These are phyloP conservation scores for Struthio camelus DNA, from an alignment of 2,113 vertebrate species.

Conservation along the genomic window DNA sequence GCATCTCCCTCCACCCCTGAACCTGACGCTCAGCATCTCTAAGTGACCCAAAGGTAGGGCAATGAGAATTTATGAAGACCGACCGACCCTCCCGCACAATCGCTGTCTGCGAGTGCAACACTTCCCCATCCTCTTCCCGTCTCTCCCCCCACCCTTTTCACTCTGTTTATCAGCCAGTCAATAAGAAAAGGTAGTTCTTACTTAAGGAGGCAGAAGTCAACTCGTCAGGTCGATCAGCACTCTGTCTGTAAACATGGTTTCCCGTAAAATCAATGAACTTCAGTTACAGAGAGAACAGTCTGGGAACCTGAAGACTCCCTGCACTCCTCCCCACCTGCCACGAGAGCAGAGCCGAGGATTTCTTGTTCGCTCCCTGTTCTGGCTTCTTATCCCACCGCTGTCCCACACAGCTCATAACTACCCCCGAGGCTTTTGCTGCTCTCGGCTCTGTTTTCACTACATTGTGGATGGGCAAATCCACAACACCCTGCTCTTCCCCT, in stretches of 20 bases:
- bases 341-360: background rate
- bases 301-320: slow-evolving; percentile 82
- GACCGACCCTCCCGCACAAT: background rate
- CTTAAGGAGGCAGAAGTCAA: slow-evolving; percentile 98
- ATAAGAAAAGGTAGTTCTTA: slow-evolving; percentile 91
- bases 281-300: slow-evolving; percentile 91
- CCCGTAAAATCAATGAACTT: slow-evolving; percentile 99
- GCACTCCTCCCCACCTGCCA: background rate
- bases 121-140: background rate
- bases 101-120: background rate
- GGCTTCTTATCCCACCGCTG: background rate
- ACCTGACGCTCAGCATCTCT: background rate
- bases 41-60: rapidly evolving
- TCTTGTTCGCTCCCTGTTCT: background rate
- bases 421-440: background rate
- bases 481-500: background rate
- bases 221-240: slow-evolving; percentile 97
- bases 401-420: background rate
- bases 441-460: background rate
- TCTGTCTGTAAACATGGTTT: slow-evolving; percentile 99
- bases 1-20: background rate
- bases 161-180: slow-evolving; percentile 83
- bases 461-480: no score
- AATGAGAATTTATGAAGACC: background rate
- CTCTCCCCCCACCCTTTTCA: slow-evolving; percentile 4